Evolutionary conservation across 2,888 invertebrate genomes (phyloP).

Genomic region (Mesochorus sp.): DNA sequence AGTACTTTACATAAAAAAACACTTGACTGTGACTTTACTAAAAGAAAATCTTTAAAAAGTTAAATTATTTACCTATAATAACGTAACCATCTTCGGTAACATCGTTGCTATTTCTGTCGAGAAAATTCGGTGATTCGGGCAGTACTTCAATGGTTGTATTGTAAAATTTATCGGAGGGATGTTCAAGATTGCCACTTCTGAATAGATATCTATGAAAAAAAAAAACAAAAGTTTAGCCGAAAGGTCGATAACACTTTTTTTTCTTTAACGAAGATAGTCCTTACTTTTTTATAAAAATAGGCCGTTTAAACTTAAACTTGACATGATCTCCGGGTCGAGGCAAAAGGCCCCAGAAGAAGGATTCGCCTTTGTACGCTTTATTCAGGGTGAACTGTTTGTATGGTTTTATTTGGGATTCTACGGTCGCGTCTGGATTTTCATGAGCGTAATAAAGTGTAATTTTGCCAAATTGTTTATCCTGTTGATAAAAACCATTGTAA

Average conservation of each 20-base stretch:
- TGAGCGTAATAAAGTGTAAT: constrained; percentile 91
- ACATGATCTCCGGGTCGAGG: constrained; percentile 93
- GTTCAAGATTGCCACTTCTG: constrained; percentile 94
- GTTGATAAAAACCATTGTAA: too few relatives aligned
- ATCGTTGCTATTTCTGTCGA: constrained; percentile 84
- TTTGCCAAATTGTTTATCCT: constrained; percentile 95
- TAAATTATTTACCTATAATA: constrained; percentile 86
- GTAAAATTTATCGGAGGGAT: constrained; percentile 93
- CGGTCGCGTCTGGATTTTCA: constrained; percentile 88
- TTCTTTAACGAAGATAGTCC: constrained; percentile 20
- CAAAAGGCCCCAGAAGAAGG: constrained; percentile 95
- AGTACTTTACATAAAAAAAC: too few relatives aligned
- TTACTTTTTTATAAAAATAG: constrained; percentile 88
- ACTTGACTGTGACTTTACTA: too few relatives aligned
- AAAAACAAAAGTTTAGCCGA: background rate
- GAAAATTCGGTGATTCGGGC: constrained; percentile 82
- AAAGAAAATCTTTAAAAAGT: background rate
- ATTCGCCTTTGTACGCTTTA: constrained; percentile 92
- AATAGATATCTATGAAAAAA: constrained; percentile 86
- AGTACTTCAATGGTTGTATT: constrained; percentile 93
- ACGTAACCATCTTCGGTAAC: constrained; percentile 88
- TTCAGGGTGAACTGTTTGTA: constrained; percentile 91
- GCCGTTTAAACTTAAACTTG: constrained; percentile 90
- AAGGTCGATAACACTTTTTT: background rate
- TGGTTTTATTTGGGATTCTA: constrained; percentile 89